These are phyloP conservation scores for Beris chalybata DNA, from an alignment of 2,888 invertebrate genomes.

Conservation along the genomic window DNA sequence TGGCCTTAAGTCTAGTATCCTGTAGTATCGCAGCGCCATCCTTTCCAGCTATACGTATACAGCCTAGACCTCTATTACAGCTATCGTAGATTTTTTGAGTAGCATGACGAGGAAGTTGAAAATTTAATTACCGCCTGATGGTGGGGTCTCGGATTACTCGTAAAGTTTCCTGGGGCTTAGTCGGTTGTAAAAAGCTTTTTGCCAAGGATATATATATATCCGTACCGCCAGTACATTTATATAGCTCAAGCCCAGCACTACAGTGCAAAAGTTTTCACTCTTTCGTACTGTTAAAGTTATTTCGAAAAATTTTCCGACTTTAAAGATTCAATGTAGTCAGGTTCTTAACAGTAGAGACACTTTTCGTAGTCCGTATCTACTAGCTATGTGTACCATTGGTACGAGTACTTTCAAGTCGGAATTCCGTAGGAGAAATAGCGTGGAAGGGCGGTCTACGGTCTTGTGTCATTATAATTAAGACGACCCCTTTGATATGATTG, in stretches of 20 bases:
- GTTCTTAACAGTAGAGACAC: too few relatives aligned
- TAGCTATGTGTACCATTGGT: too few relatives aligned
- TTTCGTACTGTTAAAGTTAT: slow-evolving; percentile 24
- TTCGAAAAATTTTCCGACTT: slow-evolving; percentile 9
- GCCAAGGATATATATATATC: neutral
- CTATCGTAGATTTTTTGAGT: slow-evolving; percentile 18
- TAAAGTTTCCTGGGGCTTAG: slow-evolving; percentile 32
- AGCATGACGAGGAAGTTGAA: slow-evolving; percentile 29
- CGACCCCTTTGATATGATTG: slow-evolving; percentile 19
- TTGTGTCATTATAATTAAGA: slow-evolving; percentile 27
- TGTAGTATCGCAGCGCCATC: too few relatives aligned
- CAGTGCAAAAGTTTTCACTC: slow-evolving; percentile 27
- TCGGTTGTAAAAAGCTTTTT: slow-evolving; percentile 33
- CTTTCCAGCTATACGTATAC: too few relatives aligned
- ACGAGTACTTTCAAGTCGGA: too few relatives aligned
- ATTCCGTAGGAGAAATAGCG: too few relatives aligned
- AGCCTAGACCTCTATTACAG: neutral
- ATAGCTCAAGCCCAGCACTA: neutral
- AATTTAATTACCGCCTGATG: slow-evolving; percentile 34
- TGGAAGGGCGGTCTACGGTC: neutral
- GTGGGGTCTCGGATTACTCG: slow-evolving; percentile 33
- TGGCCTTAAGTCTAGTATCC: too few relatives aligned
- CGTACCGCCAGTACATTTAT: too few relatives aligned
- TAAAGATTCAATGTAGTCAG: too few relatives aligned
- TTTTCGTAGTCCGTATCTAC: too few relatives aligned